Percentiles rank a stretch among this genome's conserved stretches.
Evolutionary conservation across 1,140 invertebrate genomes (phyloP).

Genomic region (Brachionus plicatilis): DNA sequence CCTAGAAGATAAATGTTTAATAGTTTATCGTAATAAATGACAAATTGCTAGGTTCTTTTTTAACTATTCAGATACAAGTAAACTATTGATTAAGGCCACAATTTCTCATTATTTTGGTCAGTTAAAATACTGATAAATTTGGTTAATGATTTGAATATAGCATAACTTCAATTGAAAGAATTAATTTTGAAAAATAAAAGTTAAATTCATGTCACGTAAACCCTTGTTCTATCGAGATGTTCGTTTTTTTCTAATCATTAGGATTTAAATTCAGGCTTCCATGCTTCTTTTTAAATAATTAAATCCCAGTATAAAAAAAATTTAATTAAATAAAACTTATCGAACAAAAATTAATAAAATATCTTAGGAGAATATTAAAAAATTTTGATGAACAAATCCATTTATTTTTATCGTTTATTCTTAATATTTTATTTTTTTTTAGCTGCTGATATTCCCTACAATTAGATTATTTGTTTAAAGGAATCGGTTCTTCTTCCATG

Average conservation of each 20-base stretch:
- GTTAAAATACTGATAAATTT: no score
- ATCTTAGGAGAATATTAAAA: neutral
- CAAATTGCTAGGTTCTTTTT: no score
- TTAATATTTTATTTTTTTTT: neutral
- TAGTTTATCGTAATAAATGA: no score
- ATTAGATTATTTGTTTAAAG: neutral
- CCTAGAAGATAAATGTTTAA: neutral
- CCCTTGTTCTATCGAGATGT: neutral
- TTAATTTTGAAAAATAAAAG: neutral
- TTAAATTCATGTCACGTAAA: neutral
- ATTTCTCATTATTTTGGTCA: no score
- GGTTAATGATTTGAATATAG: no score
- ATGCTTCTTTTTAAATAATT: neutral
- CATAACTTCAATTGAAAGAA: neutral
- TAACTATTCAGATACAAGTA: no score
- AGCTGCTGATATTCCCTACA: neutral
- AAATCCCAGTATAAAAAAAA: neutral
- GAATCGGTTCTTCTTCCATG: neutral
- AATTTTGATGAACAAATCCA: neutral
- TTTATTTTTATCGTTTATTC: neutral
- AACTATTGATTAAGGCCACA: no score
- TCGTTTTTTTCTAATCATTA: neutral
- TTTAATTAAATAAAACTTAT: neutral
- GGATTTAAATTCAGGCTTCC: neutral
- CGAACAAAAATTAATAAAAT: neutral